Evolutionary conservation across 2,888 invertebrate species (phyloP).

Genomic region (Drosophila crucigera): DNA sequence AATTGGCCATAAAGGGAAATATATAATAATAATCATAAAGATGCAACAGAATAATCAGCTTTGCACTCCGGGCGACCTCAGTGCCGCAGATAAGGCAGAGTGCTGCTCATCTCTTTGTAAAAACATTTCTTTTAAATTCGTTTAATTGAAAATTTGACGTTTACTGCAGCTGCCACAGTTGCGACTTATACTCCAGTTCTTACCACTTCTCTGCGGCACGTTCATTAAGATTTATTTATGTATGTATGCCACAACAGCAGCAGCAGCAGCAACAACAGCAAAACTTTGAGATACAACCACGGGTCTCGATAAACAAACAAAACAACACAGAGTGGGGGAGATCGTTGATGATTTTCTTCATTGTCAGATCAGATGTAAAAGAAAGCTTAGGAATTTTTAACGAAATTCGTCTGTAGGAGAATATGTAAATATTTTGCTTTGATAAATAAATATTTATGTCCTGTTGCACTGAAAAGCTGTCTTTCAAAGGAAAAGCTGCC

Average conservation of each 20-base stretch:
- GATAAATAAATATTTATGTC: slow-evolving; percentile 69
- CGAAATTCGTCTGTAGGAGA: slow-evolving; percentile 23
- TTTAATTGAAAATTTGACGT: slow-evolving; percentile 17
- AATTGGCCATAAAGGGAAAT: background rate
- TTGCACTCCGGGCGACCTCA: slow-evolving; percentile 37
- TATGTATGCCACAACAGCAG: slow-evolving; percentile 29
- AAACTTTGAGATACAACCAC: slow-evolving; percentile 7
- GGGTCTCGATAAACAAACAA: slow-evolving; percentile 32
- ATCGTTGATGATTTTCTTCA: slow-evolving; percentile 6
- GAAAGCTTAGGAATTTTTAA: slow-evolving; percentile 16
- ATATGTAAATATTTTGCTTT: slow-evolving; percentile 65
- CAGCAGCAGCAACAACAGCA: slow-evolving; percentile 1
- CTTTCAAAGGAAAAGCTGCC: slow-evolving; percentile 2
- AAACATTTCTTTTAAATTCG: slow-evolving; percentile 19
- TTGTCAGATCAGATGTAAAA: slow-evolving; percentile 17
- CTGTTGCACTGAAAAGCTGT: slow-evolving; percentile 17
- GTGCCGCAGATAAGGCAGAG: slow-evolving; percentile 39
- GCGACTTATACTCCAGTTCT: background rate
- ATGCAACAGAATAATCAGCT: slow-evolving; percentile 44
- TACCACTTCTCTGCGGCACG: slow-evolving; percentile 6
- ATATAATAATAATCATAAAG: slow-evolving; percentile 13
- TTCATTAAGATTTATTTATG: slow-evolving; percentile 62
- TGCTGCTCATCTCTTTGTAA: background rate
- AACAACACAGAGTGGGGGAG: background rate
- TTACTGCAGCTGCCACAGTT: slow-evolving; percentile 10